Percentiles rank a stretch among this genome's conserved stretches.
Conservation (phyloP, 2,797 vertebrate species). For the Phalanger gymnotis region DNA sequence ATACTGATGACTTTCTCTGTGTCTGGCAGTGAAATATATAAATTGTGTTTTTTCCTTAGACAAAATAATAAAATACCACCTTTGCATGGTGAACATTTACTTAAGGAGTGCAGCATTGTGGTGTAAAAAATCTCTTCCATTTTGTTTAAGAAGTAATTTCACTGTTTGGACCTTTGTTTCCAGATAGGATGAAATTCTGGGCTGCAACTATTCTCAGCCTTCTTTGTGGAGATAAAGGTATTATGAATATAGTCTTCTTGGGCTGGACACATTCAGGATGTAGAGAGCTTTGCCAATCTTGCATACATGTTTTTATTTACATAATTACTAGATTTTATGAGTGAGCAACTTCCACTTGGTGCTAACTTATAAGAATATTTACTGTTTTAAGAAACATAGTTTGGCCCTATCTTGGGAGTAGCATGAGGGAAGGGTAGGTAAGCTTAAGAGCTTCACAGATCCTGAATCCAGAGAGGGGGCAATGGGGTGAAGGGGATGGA, state of each 20-base stretch:
- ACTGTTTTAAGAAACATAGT: neutral
- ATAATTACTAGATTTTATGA: neutral
- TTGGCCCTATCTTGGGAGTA: neutral
- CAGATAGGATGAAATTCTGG: slow-evolving; percentile 27
- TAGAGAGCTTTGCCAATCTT: rapidly evolving
- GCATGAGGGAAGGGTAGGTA: neutral
- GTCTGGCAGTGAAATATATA: slow-evolving; percentile 43
- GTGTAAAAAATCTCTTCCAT: slow-evolving; percentile 32
- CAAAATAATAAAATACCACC: slow-evolving; percentile 17
- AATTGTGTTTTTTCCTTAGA: neutral
- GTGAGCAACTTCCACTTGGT: neutral
- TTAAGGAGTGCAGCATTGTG: neutral
- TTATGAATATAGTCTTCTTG: neutral
- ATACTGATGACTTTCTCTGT: slow-evolving; percentile 44
- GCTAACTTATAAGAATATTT: neutral
- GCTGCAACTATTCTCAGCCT: neutral
- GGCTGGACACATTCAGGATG: neutral
- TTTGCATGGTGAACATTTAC: slow-evolving; percentile 55
- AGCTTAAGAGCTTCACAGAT: too few species aligned
- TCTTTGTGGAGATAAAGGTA: slow-evolving; percentile 18
- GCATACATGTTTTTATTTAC: neutral
- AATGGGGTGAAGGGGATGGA: too few species aligned
- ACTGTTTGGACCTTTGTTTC: slow-evolving; percentile 54
- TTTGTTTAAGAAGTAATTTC: slow-evolving; percentile 44
- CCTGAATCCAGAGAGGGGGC: too few species aligned